phyloP scores from a whole-genome alignment of 2,113 vertebrate genomes.

The Bujurquina vittata region DNA sequence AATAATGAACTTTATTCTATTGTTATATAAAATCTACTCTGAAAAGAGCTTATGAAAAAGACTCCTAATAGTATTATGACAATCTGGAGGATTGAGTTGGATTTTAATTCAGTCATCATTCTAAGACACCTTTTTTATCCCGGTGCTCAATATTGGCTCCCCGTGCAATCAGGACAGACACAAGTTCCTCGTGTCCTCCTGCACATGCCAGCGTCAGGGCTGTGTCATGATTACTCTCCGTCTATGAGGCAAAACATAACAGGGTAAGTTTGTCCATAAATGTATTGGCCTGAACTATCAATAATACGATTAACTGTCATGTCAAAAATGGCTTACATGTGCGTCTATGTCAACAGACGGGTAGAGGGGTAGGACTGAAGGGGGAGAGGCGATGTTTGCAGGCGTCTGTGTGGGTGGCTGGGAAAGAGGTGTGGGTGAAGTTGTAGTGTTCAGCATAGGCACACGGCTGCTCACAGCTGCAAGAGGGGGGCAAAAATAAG shows the following conservation, averaged over 20 bases:
- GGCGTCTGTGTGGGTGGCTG: constrained; percentile 84
- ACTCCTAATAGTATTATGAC: too few relatives aligned
- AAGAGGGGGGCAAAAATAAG: constrained; percentile 26
- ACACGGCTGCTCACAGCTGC: constrained; percentile 95
- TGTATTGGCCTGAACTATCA: neutral
- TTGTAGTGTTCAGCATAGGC: constrained; percentile 87
- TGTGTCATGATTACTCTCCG: constrained; percentile 98
- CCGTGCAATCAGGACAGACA: constrained; percentile 94
- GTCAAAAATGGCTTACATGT: constrained; percentile 82
- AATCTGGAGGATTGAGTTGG: too few relatives aligned
- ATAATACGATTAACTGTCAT: neutral
- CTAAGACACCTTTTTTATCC: constrained; percentile 93
- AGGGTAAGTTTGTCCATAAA: neutral
- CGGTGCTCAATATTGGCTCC: constrained; percentile 98
- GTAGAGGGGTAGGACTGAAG: constrained; percentile 90
- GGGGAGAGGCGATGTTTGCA: constrained; percentile 84
- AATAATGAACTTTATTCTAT: neutral
- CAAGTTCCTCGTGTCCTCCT: constrained; percentile 96
- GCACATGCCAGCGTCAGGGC: constrained; percentile 97
- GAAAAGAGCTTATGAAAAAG: too few relatives aligned
- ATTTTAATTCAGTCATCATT: neutral
- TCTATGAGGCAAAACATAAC: constrained; percentile 76
- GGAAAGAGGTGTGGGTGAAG: constrained; percentile 83
- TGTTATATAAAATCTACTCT: neutral
- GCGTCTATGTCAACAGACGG: constrained; percentile 98